Base-by-base conservation (phyloP, 2,888 invertebrate species). In the Epirrhoe tristata region DNA sequence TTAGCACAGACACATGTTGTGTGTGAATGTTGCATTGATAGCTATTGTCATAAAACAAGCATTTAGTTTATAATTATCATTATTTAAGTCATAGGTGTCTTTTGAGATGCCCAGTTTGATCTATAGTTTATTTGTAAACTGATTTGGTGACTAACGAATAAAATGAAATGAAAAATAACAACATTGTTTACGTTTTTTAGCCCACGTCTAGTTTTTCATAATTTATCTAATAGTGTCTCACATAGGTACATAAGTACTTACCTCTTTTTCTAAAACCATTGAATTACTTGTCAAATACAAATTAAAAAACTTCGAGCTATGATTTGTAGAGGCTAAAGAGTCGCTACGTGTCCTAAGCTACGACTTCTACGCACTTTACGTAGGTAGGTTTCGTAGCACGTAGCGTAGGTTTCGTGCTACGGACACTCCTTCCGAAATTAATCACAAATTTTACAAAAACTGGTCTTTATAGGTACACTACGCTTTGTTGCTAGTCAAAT, bases 1-100 rank as follows among this genome's bases (percentile, higher is more conserved):
- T 24, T 24, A 3, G 24, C 24, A 24, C 24, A 24, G 24, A 24
- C 24, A 24, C 24, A 24, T 24, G 24, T 24, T 24, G 24, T 24
- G 24, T 24, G 3, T 24, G 3, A 24, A 24, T 24, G 24, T 24
- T 24, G 24, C 24, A 24, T 24, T 24, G 1, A 24, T 24, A 75
- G 74, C 85, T 86, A 77, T 88, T 90, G 90, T 91, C 90, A 89
- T 90, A 85, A 88, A 86, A 87, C 71, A 81, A 83, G 88, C 88
- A 86, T 86, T 86, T 87, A 80, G 73, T 81, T 81, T 80, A 77
- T 74, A 77, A 78, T 74, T 72, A 24, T 72, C 78, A 82, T 79
- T 77, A 12, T 77, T 77, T 72, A 70, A 73, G 72, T 72, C 65
- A 64, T 70, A 71, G 76, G 75, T 63, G 34, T 77, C 76, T 83